Conservation (phyloP, 2,113 vertebrate species). For the Clarias gariepinus region DNA sequence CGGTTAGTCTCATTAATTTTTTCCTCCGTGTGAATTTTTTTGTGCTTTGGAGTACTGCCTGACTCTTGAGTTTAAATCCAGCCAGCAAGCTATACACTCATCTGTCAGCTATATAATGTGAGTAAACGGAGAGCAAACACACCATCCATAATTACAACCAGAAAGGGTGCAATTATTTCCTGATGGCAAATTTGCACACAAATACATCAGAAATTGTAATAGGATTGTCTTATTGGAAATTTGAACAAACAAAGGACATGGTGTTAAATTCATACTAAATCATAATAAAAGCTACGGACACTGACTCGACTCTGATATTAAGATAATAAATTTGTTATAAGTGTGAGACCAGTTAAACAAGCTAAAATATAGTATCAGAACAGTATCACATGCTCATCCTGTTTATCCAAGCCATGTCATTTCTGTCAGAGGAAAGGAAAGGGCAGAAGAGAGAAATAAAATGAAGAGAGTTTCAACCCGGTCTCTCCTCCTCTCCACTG, state of each 20-base stretch:
- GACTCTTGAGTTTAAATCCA: not conserved
- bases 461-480: slow-evolving; percentile 12
- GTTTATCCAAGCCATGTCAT: slow-evolving; percentile 10
- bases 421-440: slow-evolving; percentile 35
- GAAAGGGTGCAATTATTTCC: not conserved
- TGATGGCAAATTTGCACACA: not conserved
- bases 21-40: slow-evolving; percentile 1
- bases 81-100: not conserved
- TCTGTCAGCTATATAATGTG: not conserved
- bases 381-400: not conserved
- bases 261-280: not conserved
- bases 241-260: not conserved
- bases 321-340: not conserved
- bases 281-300: not conserved
- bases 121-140: not conserved
- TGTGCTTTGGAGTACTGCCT: not conserved
- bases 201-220: not conserved
- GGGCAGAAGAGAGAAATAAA: not conserved
- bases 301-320: not conserved
- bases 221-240: not conserved
- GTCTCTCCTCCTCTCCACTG: not conserved
- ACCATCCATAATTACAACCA: not conserved
- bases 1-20: not conserved
- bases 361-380: not conserved
- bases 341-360: not conserved